Conservation (phyloP, 2,797 vertebrate species). For the Megalops cyprinoides region DNA sequence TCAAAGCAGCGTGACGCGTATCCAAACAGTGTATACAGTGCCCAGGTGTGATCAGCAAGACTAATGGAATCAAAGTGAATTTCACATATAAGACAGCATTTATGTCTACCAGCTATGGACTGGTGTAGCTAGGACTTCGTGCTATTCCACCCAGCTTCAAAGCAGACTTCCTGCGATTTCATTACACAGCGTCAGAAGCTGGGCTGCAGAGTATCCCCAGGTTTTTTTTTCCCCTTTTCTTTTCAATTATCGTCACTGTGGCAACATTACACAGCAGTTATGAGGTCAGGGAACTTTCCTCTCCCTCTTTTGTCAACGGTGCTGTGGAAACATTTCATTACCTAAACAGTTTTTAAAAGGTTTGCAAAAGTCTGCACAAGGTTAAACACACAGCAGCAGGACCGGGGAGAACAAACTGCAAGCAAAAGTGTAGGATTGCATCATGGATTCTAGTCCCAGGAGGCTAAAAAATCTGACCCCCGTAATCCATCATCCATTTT, state of each 20-base stretch:
- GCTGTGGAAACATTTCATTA: conserved; percentile 26
- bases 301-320: conserved; percentile 15
- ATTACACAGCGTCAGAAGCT: background rate
- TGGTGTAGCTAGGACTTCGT: background rate
- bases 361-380: conserved; percentile 6
- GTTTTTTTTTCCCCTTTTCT: too few species aligned
- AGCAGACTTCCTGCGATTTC: background rate
- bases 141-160: background rate
- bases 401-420: background rate
- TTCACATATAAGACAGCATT: conserved; percentile 13
- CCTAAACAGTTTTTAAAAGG: conserved; percentile 35
- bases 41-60: too few species aligned
- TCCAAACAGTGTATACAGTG: too few species aligned
- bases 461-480: background rate
- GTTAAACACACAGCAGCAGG: conserved; percentile 5
- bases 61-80: too few species aligned
- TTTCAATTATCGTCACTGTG: background rate
- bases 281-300: conserved; percentile 15
- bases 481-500: background rate
- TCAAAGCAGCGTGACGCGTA: too few species aligned
- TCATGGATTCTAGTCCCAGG: conserved; percentile 17
- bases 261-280: background rate
- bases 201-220: background rate
- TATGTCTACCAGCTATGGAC: too few species aligned
- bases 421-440: conserved; percentile 7